Conservation (phyloP, 2,888 invertebrate species). For the Autographa pulchrina region DNA sequence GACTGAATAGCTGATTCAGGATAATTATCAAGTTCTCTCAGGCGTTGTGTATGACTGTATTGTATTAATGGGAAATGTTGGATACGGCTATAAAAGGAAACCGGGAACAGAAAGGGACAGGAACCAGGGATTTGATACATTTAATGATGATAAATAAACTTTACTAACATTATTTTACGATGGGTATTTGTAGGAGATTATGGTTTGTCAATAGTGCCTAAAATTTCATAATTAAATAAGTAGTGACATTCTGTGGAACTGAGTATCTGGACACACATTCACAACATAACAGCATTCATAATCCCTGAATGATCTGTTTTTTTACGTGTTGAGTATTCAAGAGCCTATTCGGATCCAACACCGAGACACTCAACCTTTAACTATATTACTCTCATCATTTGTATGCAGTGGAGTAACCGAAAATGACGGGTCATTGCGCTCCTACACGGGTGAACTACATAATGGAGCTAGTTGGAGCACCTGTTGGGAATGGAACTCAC, state of each 20-base stretch:
- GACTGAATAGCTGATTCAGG: slow-evolving; percentile 31
- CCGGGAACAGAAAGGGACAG: too few relatives aligned
- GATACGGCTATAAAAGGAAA: too few relatives aligned
- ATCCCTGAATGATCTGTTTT: neutral
- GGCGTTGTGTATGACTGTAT: neutral
- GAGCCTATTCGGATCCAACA: neutral
- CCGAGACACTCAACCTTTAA: neutral
- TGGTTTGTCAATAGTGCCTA: too few relatives aligned
- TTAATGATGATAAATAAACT: too few relatives aligned
- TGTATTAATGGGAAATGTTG: too few relatives aligned
- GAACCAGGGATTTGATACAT: too few relatives aligned
- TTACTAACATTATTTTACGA: too few relatives aligned
- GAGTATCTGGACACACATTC: too few relatives aligned
- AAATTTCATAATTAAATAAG: too few relatives aligned
- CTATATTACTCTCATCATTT: slow-evolving; percentile 41
- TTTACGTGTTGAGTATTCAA: neutral
- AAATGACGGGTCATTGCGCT: slow-evolving; percentile 3
- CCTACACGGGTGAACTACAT: neutral
- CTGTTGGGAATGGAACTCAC: neutral
- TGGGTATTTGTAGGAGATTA: too few relatives aligned
- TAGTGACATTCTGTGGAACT: too few relatives aligned
- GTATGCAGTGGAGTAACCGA: slow-evolving; percentile 51
- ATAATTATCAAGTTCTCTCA: neutral
- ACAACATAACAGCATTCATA: neutral
- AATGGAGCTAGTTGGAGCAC: neutral